A percentile compares a stretch with the other conserved stretches of the same genome.
These are phyloP conservation scores for Tinamus guttatus DNA, from an alignment of 2,113 vertebrate genomes.

Conservation along the genomic window DNA sequence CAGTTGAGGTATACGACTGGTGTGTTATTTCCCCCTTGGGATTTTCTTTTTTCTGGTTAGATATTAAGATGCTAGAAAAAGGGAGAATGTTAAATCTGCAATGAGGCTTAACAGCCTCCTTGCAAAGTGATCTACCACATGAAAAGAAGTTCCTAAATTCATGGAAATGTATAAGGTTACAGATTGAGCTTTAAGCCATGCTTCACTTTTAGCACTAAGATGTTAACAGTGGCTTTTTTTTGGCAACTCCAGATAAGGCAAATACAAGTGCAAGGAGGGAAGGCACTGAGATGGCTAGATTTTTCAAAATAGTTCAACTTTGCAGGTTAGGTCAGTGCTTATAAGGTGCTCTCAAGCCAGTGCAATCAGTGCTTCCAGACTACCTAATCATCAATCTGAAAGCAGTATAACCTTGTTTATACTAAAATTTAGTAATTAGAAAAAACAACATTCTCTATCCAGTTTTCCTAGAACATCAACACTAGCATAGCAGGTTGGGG, in stretches of 20 bases:
- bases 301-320: neutral
- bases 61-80: neutral
- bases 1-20: neutral
- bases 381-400: neutral
- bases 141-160: neutral
- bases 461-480: neutral
- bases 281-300: neutral
- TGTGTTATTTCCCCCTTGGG: neutral
- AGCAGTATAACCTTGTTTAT: neutral
- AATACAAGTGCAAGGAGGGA: neutral
- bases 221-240: neutral
- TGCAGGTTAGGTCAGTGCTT: neutral
- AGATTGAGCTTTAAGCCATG: neutral
- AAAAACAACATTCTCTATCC: neutral
- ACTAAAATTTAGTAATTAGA: neutral
- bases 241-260: neutral
- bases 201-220: neutral
- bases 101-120: neutral
- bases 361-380: neutral
- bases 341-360: neutral
- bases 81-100: neutral
- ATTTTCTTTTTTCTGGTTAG: neutral
- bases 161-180: fast-evolving
- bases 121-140: neutral
- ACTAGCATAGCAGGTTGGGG: neutral